Conservation (phyloP, 2,888 invertebrate genomes). For the Cotesia congregata region DNA sequence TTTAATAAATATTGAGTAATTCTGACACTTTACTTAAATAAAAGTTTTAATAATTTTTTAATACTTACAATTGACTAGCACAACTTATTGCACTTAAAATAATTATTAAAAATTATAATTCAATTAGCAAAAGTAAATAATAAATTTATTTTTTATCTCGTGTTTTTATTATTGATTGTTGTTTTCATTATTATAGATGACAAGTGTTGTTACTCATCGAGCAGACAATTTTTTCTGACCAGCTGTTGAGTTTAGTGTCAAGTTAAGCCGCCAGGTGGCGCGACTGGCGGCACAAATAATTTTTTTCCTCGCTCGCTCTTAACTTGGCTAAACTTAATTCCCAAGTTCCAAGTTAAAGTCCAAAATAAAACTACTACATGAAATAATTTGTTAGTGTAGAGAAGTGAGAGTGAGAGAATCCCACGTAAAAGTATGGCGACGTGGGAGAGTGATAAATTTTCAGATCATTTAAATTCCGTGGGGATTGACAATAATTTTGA, state of each 20-base stretch:
- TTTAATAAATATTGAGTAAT: neutral
- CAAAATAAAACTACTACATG: neutral
- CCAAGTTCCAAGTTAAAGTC: slow-evolving; percentile 1
- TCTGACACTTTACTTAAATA: neutral
- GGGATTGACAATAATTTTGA: slow-evolving; percentile 63
- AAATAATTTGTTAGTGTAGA: neutral
- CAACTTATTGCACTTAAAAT: no score
- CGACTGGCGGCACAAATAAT: neutral
- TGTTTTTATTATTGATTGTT: no score
- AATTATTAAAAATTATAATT: no score
- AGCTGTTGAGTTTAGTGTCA: no score
- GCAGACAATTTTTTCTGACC: no score
- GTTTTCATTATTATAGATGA: no score
- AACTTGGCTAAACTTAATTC: neutral
- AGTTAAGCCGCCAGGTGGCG: neutral
- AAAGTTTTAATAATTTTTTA: no score
- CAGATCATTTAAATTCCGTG: slow-evolving; percentile 57
- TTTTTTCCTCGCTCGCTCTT: neutral
- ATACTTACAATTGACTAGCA: no score
- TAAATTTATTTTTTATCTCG: no score
- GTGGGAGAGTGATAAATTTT: slow-evolving; percentile 66
- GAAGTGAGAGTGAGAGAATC: neutral
- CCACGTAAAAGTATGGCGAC: slow-evolving; percentile 64
- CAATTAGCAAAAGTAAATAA: no score
- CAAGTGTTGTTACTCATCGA: no score